phyloP scores from a whole-genome alignment of 1,140 invertebrate species.

The Anoplolepis gracilipes region DNA sequence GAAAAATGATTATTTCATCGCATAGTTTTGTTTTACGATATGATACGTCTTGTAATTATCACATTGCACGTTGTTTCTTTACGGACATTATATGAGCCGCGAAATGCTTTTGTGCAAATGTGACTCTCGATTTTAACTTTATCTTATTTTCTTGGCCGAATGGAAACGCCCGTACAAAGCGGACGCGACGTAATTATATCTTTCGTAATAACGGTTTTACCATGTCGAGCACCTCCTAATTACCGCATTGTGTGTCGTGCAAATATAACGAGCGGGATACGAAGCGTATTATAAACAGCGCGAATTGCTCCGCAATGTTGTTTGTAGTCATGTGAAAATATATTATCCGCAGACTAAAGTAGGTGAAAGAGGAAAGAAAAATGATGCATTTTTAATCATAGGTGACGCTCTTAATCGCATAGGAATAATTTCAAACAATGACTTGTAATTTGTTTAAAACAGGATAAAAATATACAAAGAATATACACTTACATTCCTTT shows the following conservation, averaged over 20 bases:
- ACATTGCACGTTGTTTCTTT: conserved; percentile 24
- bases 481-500: not conserved
- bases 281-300: conserved; percentile 56
- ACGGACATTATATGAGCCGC: conserved; percentile 1
- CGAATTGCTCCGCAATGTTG: conserved; percentile 39
- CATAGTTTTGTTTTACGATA: conserved; percentile 5
- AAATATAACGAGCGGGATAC: conserved; percentile 56
- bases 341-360: conserved; percentile 1
- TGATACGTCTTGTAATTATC: conserved; percentile 55
- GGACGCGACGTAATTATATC: conserved; percentile 64
- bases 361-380: conserved; percentile 17
- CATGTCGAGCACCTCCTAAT: conserved; percentile 66
- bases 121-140: conserved; percentile 63
- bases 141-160: conserved; percentile 69
- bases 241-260: conserved; percentile 64
- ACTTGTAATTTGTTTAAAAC: not conserved
- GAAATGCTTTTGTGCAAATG: conserved; percentile 53
- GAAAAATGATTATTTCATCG: not conserved
- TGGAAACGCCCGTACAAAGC: conserved; percentile 58
- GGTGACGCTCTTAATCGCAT: conserved; percentile 20
- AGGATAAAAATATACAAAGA: not conserved
- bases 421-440: not conserved
- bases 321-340: conserved; percentile 13
- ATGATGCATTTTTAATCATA: not conserved
- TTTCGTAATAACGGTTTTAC: conserved; percentile 67